A percentile compares a stretch with the other conserved stretches of the same genome.
These are phyloP conservation scores for Leptobrachium leishanense DNA, from an alignment of 2,113 vertebrate genomes.

Conservation along the genomic window DNA sequence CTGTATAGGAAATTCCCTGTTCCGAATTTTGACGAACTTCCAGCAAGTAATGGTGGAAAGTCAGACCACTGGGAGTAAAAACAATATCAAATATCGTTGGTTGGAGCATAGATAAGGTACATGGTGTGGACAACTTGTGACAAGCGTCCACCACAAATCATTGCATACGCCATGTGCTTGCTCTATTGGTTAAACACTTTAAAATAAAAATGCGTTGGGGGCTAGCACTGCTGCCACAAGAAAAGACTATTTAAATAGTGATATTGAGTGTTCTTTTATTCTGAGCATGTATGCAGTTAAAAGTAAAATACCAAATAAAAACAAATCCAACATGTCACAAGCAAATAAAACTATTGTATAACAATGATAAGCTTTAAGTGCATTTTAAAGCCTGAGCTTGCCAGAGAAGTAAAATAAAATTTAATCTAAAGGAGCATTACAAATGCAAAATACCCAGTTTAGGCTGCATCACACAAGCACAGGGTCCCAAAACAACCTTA, in stretches of 20 bases:
- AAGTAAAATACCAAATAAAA: background rate
- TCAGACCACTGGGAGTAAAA: too few relatives aligned
- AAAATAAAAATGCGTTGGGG: background rate
- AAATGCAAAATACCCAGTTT: constrained; percentile 1
- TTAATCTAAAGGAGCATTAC: background rate
- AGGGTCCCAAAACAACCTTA: constrained; percentile 2
- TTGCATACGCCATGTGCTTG: too few relatives aligned
- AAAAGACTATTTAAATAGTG: too few relatives aligned
- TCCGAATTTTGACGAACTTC: too few relatives aligned
- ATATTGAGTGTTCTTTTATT: background rate
- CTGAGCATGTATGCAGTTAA: background rate
- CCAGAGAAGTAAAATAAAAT: background rate
- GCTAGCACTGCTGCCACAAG: too few relatives aligned
- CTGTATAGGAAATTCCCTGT: too few relatives aligned
- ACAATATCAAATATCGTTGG: too few relatives aligned
- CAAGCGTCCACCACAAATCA: too few relatives aligned
- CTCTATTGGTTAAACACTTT: background rate
- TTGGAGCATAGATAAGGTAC: too few relatives aligned
- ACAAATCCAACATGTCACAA: background rate
- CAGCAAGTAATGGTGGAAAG: too few relatives aligned
- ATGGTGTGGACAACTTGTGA: too few relatives aligned
- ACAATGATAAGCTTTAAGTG: background rate
- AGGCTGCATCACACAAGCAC: background rate
- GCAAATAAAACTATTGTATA: background rate
- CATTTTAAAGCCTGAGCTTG: background rate